A percentile compares a stretch with the other conserved stretches of the same genome.
These are phyloP conservation scores for Lasioglossum morio DNA, from an alignment of 2,888 invertebrate species.

Conservation along the genomic window DNA sequence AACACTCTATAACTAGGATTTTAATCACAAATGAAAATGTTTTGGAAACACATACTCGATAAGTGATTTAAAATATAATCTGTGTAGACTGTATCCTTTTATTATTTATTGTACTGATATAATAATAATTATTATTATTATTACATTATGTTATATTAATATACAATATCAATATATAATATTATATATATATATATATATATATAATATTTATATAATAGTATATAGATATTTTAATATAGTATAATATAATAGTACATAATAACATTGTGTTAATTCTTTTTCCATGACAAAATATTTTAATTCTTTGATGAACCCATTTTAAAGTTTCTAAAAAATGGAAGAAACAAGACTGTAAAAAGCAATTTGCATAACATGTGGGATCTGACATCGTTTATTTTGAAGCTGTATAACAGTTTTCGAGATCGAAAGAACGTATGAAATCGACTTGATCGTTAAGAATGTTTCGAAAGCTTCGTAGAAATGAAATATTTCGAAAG, in stretches of 20 bases:
- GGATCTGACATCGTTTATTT: neutral
- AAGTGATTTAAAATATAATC: neutral
- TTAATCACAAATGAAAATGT: neutral
- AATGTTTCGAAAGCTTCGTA: neutral
- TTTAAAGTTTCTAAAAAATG: neutral
- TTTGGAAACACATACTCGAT: neutral
- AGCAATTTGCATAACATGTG: neutral
- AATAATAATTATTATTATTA: neutral
- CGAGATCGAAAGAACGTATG: neutral
- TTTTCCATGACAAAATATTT: neutral
- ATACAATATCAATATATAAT: slow-evolving; percentile 3
- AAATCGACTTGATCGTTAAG: neutral
- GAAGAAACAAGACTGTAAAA: neutral
- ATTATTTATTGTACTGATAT: neutral
- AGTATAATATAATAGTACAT: neutral
- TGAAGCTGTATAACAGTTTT: neutral
- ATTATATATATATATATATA: neutral
- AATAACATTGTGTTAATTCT: neutral
- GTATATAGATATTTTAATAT: neutral
- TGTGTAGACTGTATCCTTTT: neutral
- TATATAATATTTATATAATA: neutral
- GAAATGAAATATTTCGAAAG: neutral
- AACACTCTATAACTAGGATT: no score
- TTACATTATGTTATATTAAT: neutral
- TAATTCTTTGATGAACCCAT: neutral